phyloP scores from a whole-genome alignment of 2,888 invertebrate species.

The Calameuta pallipes region DNA sequence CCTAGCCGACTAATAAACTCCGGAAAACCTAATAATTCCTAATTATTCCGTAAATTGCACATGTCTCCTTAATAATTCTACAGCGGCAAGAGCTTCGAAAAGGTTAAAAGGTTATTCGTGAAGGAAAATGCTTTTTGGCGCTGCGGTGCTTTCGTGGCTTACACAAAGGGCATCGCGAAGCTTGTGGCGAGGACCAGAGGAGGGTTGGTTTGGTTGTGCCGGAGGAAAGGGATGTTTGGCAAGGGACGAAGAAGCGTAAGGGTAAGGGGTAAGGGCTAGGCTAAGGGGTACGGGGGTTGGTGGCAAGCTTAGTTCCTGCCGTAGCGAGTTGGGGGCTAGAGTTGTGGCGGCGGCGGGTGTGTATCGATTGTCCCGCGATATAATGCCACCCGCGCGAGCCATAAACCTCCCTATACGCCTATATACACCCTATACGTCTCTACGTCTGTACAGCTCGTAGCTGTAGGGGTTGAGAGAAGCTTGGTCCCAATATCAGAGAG shows the following conservation, averaged over 20 bases:
- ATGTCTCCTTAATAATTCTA: background rate
- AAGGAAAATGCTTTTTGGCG: conserved; percentile 41
- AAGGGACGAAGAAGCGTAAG: conserved; percentile 23
- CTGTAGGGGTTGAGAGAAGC: background rate
- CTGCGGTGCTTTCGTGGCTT: conserved; percentile 41
- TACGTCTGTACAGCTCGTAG: background rate
- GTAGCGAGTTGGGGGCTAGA: conserved; percentile 45
- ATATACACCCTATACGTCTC: background rate
- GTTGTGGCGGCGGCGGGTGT: conserved; percentile 45
- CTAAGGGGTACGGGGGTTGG: conserved; percentile 26
- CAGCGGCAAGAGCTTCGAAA: background rate
- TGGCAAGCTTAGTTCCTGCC: conserved; percentile 39
- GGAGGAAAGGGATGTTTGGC: conserved; percentile 32
- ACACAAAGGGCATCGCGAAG: conserved; percentile 48
- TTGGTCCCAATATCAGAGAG: background rate
- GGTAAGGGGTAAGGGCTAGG: conserved; percentile 17
- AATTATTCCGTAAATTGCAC: background rate
- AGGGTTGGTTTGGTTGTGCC: conserved; percentile 42
- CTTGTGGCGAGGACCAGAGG: conserved; percentile 28
- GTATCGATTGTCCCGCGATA: conserved; percentile 59
- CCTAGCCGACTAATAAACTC: background rate
- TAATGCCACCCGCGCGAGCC: conserved; percentile 48
- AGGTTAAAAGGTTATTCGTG: background rate
- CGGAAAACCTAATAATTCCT: background rate
- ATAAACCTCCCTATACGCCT: conserved; percentile 1